Conservation (phyloP, 2,113 vertebrate genomes). For the Lanius collurio region DNA sequence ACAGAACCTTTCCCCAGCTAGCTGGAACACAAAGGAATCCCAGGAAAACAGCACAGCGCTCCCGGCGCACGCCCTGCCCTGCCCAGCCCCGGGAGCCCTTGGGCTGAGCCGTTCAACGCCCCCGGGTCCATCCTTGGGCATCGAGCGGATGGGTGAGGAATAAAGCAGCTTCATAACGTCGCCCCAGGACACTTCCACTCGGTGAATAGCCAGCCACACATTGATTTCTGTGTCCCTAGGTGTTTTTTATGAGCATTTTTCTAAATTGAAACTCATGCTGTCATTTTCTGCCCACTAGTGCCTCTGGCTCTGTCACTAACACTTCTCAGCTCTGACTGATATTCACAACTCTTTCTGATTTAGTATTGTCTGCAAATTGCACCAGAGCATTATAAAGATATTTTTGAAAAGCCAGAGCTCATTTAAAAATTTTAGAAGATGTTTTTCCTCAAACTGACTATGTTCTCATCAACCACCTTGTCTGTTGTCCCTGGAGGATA, state of each 20-base stretch:
- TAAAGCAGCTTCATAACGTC: no score
- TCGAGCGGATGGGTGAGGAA: no score
- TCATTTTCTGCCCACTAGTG: conserved; percentile 29
- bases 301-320: neutral
- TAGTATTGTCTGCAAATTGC: conserved; percentile 33
- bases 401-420: neutral
- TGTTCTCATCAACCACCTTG: neutral
- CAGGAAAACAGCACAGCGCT: no score
- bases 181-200: no score
- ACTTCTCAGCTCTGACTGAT: neutral
- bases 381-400: neutral
- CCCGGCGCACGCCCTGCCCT: no score
- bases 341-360: conserved; percentile 7
- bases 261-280: neutral
- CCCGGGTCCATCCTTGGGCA: no score
- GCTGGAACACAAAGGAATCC: no score
- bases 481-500: neutral
- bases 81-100: no score
- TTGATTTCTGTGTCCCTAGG: neutral
- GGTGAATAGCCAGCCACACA: neutral
- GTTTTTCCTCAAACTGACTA: neutral
- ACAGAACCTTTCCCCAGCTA: no score
- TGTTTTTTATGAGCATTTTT: conserved; percentile 16
- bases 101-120: no score
- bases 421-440: neutral